Evolutionary conservation across 2,113 vertebrate genomes (phyloP).

Genomic region (Alosa alosa): DNA sequence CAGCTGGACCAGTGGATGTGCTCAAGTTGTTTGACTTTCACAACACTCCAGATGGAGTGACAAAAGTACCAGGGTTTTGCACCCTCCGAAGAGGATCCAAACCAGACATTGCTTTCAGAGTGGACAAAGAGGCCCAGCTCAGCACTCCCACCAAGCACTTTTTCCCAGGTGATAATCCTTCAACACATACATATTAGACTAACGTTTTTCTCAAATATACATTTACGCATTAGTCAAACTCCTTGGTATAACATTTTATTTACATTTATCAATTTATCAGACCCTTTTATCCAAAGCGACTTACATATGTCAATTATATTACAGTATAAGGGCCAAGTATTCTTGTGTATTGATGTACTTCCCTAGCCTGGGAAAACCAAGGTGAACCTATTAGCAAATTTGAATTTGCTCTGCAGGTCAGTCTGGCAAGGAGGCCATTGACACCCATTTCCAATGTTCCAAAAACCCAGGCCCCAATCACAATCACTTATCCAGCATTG

Average conservation of each 20-base stretch:
- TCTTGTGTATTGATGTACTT: too few relatives aligned
- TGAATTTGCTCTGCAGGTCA: too few relatives aligned
- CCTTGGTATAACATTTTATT: neutral
- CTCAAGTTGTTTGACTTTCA: slow-evolving; percentile 93
- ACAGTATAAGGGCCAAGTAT: too few relatives aligned
- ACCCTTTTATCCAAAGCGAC: too few relatives aligned
- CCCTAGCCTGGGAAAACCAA: too few relatives aligned
- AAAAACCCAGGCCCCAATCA: too few relatives aligned
- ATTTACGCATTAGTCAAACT: neutral
- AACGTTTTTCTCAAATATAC: neutral
- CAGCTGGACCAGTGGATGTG: slow-evolving; percentile 91
- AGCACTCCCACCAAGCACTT: slow-evolving; percentile 92
- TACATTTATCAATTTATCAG: too few relatives aligned
- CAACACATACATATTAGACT: neutral
- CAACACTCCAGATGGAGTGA: slow-evolving; percentile 87
- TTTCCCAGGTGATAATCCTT: slow-evolving; percentile 71
- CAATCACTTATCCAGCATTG: too few relatives aligned
- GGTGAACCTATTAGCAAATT: too few relatives aligned
- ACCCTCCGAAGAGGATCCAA: slow-evolving; percentile 84
- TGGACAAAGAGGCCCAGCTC: slow-evolving; percentile 87
- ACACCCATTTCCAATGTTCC: too few relatives aligned
- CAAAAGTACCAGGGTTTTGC: slow-evolving; percentile 90
- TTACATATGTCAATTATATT: too few relatives aligned
- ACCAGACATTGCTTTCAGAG: slow-evolving; percentile 88
- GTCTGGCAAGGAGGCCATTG: too few relatives aligned